Evolutionary conservation across 2,888 invertebrate genomes (phyloP), one percentile per base, ranked within the genome.

Genomic region (Elysia crispata): DNA sequence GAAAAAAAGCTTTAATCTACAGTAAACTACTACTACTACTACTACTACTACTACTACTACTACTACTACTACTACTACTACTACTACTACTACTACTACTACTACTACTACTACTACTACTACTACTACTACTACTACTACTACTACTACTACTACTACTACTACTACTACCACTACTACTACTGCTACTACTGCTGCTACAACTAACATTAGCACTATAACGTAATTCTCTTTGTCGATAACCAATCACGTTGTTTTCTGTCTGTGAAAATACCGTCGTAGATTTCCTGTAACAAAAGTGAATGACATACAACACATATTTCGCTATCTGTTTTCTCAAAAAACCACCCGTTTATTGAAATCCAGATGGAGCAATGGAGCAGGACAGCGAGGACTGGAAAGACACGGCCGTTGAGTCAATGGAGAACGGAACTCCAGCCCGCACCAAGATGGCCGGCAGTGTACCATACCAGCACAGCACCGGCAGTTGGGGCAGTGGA

Each of bases 401-500:
- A 74, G 77, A 33, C 69, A 25, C 11, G 54, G 64, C 30, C n/a
- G 69, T 15, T 33, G 64, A 41, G 41, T 3, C 5, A 3, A 8
- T 41, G 41, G 5, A 64, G 78, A 54, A 64, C 41, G 41, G 41
- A 11, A 41, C 41, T 3, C 41, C 41, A 6, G 41, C 60, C n/a
- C 60, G n/a, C 60, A 60, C 3, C 60, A 60, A 60, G n/a, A 60
- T 15, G n/a, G n/a, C 60, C 6, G 60, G 60, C 6, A 60, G 60
- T 13, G 18, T 64, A 54, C n/a, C 60, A 23, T 33, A 41, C 41
- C 41, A 41, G 41, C 3, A 41, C 11, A 41, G 62, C 41, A 33
- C 20, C 30, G 73, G 41, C 5, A 41, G 74, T 15, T 70, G 60
- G 57, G 80, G 76, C 20, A 76, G 76, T 13, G 81, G 83, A 13